Evolutionary conservation across 2,113 vertebrate genomes (phyloP).

Genomic region (Numida meleagris): DNA sequence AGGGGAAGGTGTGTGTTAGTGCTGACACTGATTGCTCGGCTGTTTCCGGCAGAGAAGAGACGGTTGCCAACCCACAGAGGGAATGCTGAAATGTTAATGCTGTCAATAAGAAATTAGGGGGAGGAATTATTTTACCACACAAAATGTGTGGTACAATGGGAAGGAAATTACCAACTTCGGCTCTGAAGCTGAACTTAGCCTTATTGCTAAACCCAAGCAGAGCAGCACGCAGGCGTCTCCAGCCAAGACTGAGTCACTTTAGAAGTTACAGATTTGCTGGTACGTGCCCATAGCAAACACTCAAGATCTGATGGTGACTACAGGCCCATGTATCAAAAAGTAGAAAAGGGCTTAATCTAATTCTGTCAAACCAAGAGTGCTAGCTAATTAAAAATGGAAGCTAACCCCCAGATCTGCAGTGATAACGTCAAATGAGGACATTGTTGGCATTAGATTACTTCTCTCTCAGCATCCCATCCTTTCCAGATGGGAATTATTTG

Average conservation of each 20-base stretch:
- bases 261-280: slow-evolving; percentile 10
- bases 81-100: slow-evolving; percentile 13
- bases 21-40: background rate
- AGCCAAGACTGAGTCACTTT: background rate
- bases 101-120: background rate
- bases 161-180: background rate
- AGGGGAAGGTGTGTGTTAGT: background rate
- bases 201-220: background rate
- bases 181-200: background rate
- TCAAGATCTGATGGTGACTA: background rate
- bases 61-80: background rate
- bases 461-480: background rate
- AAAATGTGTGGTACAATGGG: background rate
- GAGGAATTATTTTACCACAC: background rate
- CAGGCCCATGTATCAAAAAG: background rate
- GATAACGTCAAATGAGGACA: slow-evolving; percentile 28
- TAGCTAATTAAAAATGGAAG: slow-evolving; percentile 17
- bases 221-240: background rate
- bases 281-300: slow-evolving; percentile 3
- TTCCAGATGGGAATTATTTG: slow-evolving; percentile 48
- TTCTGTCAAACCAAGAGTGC: background rate
- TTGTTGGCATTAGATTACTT: slow-evolving; percentile 1
- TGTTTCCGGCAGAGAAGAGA: background rate
- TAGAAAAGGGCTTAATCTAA: background rate
- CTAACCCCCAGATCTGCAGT: background rate